These are phyloP conservation scores for Trachops cirrhosus DNA, from an alignment of 2,797 vertebrate species.

Conservation along the genomic window DNA sequence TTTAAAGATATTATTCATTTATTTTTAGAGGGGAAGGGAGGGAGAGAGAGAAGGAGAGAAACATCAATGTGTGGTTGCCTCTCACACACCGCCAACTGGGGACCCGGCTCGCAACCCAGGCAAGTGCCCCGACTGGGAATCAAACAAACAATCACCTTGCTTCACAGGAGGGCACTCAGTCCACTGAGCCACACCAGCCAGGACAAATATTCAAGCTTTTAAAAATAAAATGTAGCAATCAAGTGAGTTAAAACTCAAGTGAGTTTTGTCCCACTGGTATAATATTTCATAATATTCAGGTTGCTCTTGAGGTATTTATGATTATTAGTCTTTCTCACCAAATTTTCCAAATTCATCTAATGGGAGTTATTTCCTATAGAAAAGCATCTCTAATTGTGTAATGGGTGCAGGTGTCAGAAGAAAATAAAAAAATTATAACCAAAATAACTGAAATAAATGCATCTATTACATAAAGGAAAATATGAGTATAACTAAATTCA, in stretches of 20 bases:
- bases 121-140: no score
- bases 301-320: neutral
- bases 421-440: neutral
- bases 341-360: neutral
- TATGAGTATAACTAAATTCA: neutral
- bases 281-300: neutral
- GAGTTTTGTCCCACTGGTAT: neutral
- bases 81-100: no score
- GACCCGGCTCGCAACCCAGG: no score
- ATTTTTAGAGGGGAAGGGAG: no score
- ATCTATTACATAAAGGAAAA: neutral
- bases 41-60: no score
- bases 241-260: neutral
- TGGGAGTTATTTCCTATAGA: neutral
- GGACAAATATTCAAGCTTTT: neutral
- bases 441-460: neutral
- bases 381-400: neutral
- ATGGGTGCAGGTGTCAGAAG: neutral
- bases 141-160: no score
- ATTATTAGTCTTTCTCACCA: neutral
- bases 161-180: no score
- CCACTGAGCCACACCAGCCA: no score
- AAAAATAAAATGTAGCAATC: neutral
- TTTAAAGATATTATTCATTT: no score
- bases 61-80: no score